Percentiles rank a stretch among this genome's conserved stretches.
phyloP scores from a whole-genome alignment of 2,113 vertebrate genomes.

The Cisticola juncidis region DNA sequence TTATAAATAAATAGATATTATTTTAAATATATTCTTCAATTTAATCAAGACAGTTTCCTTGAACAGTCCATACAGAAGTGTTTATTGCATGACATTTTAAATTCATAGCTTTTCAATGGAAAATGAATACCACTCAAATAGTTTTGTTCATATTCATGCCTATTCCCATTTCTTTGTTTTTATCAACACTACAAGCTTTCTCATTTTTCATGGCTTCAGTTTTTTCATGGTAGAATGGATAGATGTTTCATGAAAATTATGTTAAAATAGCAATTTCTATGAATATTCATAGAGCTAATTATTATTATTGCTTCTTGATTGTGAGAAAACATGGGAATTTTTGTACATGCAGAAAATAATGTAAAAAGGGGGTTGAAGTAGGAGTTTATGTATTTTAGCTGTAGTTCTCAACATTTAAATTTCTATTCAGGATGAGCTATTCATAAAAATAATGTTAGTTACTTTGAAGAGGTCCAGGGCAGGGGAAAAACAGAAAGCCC shows the following conservation, averaged over 20 bases:
- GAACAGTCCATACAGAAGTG: neutral
- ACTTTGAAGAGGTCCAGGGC: neutral
- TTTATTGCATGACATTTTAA: neutral
- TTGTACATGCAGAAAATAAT: neutral
- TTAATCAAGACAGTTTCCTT: neutral
- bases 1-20: neutral
- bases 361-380: neutral
- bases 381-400: neutral
- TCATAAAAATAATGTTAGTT: neutral
- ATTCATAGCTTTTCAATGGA: neutral
- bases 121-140: neutral
- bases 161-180: neutral
- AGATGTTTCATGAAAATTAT: neutral
- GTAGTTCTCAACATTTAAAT: neutral
- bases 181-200: neutral
- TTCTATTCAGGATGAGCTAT: neutral
- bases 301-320: neutral
- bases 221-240: constrained; percentile 20
- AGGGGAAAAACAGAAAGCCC: neutral
- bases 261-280: neutral
- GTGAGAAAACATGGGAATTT: neutral
- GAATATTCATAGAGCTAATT: constrained; percentile 30
- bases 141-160: neutral
- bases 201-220: neutral
- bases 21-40: neutral